Conservation (phyloP, 2,113 vertebrate species). For the Hippocampus zosterae region DNA sequence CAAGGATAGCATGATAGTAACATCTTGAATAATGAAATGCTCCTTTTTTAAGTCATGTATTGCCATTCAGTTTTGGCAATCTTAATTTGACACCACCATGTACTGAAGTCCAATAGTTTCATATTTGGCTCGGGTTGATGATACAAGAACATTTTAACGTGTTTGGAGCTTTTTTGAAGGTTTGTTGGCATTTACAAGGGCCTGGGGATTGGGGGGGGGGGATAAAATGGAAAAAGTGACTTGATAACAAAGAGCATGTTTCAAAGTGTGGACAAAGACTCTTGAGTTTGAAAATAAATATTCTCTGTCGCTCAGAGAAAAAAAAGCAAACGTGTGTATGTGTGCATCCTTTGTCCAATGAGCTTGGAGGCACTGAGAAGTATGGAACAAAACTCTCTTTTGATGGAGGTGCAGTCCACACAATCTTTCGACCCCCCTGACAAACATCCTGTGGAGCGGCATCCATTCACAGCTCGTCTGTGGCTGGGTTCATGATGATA, state of each 20-base stretch:
- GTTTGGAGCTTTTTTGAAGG: constrained; percentile 44
- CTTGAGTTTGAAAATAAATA: constrained; percentile 75
- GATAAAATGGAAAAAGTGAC: constrained; percentile 27
- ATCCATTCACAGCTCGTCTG: constrained; percentile 84
- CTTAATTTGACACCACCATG: constrained; percentile 25
- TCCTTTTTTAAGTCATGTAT: constrained; percentile 41
- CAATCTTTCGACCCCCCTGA: constrained; percentile 77
- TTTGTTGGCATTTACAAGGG: constrained; percentile 52
- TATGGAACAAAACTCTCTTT: constrained; percentile 79
- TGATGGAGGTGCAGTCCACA: constrained; percentile 87
- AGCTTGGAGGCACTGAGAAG: constrained; percentile 61
- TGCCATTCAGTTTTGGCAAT: constrained; percentile 40
- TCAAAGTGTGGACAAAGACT: constrained; percentile 55
- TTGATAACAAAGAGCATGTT: constrained; percentile 54
- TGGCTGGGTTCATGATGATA: constrained; percentile 81
- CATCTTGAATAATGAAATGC: constrained; percentile 65
- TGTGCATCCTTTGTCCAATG: constrained; percentile 56
- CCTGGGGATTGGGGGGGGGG: constrained; percentile 34
- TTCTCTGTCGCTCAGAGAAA: constrained; percentile 55
- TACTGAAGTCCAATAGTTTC: constrained; percentile 36
- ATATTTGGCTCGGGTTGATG: constrained; percentile 48
- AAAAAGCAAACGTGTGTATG: constrained; percentile 44
- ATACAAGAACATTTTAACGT: constrained; percentile 50
- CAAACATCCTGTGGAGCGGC: constrained; percentile 77
- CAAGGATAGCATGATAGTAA: constrained; percentile 49